A percentile compares a stretch with the other conserved stretches of the same genome.
These are phyloP conservation scores for Argyrosomus regius DNA, from an alignment of 2,797 vertebrate genomes.

Conservation along the genomic window DNA sequence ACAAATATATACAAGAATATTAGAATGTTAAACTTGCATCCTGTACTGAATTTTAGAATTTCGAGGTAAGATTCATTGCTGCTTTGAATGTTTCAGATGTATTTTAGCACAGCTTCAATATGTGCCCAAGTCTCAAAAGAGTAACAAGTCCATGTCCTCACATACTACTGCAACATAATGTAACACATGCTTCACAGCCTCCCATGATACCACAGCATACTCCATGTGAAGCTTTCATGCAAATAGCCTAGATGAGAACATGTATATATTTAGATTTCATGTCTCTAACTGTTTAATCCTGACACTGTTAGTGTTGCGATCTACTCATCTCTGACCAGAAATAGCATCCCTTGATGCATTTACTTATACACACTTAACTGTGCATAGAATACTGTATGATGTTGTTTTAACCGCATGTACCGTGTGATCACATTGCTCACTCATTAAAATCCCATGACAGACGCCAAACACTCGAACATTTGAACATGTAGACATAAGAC, in stretches of 20 bases:
- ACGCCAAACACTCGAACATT: conserved; percentile 7
- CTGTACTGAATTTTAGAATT: conserved; percentile 12
- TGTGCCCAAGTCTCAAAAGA: conserved; percentile 19
- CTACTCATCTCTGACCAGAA: conserved; percentile 38
- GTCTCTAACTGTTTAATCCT: conserved; percentile 38
- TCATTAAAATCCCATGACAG: conserved; percentile 34
- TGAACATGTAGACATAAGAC: conserved; percentile 18
- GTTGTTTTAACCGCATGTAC: conserved; percentile 41
- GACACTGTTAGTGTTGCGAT: conserved; percentile 17
- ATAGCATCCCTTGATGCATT: conserved; percentile 37
- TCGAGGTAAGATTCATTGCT: neutral
- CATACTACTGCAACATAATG: conserved; percentile 43
- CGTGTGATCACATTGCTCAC: conserved; percentile 14
- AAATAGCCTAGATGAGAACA: conserved; percentile 30
- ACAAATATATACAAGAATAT: conserved; percentile 6
- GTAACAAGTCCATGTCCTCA: conserved; percentile 30
- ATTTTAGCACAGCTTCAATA: conserved; percentile 12
- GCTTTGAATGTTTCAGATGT: neutral
- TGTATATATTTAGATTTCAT: conserved; percentile 40
- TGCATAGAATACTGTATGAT: conserved; percentile 11
- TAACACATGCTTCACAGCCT: conserved; percentile 46
- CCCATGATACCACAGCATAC: conserved; percentile 31
- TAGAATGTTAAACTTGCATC: conserved; percentile 27
- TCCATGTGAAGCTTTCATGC: conserved; percentile 36
- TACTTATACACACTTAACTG: conserved; percentile 24